Evolutionary conservation across 1,140 invertebrate genomes (phyloP).

Genomic region (Drosophila subpulchrella): DNA sequence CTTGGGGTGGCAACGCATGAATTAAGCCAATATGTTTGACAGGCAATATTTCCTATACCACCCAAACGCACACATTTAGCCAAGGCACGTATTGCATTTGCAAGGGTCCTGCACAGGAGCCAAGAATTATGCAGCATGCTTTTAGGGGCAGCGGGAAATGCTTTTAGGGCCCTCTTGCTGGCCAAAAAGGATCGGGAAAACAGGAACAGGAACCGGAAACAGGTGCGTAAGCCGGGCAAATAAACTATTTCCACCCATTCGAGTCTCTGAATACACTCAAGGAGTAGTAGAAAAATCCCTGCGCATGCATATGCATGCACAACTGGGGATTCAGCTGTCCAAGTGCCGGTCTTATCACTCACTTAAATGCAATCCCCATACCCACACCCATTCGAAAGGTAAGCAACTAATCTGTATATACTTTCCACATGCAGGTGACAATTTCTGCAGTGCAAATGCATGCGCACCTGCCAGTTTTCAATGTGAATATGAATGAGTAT

Average conservation of each 20-base stretch:
- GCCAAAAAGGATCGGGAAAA: background rate
- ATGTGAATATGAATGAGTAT: background rate
- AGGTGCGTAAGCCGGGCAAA: background rate
- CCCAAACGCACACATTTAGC: conserved; percentile 11
- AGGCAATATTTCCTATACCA: conserved; percentile 50
- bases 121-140: conserved; percentile 49
- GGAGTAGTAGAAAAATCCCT: conserved; percentile 1
- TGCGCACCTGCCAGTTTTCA: background rate
- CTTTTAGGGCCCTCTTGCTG: conserved; percentile 5
- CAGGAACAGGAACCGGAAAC: background rate
- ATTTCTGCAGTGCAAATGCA: background rate
- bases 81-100: conserved; percentile 56
- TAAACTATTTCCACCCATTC: background rate
- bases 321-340: conserved; percentile 26
- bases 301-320: conserved; percentile 21
- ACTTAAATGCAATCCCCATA: conserved; percentile 5
- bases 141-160: conserved; percentile 35
- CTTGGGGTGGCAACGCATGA: conserved; percentile 47
- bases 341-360: conserved; percentile 35
- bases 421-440: too few relatives aligned
- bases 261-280: background rate
- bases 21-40: conserved; percentile 66
- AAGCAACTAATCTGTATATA: conserved; percentile 27
- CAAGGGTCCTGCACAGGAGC: conserved; percentile 39
- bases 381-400: background rate